Conservation (phyloP, 2,797 vertebrate genomes). For the Eurystomus glaucurus region DNA sequence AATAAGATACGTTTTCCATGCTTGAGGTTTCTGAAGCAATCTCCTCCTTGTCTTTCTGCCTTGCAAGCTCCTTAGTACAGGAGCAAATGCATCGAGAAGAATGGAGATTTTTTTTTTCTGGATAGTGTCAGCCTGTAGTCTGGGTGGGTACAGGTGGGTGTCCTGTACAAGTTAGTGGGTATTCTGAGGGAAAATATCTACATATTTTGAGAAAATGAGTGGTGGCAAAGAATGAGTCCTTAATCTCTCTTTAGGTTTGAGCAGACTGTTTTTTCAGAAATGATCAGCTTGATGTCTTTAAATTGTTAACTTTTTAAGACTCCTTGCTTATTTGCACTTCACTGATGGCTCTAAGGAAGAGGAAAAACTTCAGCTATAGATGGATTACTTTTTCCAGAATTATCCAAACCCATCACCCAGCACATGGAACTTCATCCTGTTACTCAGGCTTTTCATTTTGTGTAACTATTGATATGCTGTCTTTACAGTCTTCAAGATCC, state of each 20-base stretch:
- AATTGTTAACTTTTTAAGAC: background rate
- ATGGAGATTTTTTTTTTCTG: background rate
- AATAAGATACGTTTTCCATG: rapidly evolving
- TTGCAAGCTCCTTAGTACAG: background rate
- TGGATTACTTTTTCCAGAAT: background rate
- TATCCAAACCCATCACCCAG: background rate
- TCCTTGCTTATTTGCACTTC: background rate
- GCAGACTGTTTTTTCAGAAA: background rate
- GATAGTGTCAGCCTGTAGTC: background rate
- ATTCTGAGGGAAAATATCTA: background rate
- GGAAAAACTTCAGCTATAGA: background rate
- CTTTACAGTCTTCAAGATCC: slow-evolving; percentile 91
- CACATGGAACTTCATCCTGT: background rate
- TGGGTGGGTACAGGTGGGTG: background rate
- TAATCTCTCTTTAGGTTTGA: background rate
- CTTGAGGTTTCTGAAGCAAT: background rate
- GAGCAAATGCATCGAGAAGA: background rate
- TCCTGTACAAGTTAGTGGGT: background rate
- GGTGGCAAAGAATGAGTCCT: background rate
- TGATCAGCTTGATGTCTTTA: background rate
- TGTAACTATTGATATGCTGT: background rate
- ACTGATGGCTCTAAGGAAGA: background rate
- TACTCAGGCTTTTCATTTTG: background rate
- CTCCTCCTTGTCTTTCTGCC: background rate
- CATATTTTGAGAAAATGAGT: background rate